These are phyloP conservation scores for Ennomos erosarius DNA, from an alignment of 2,888 invertebrate species.

Conservation along the genomic window DNA sequence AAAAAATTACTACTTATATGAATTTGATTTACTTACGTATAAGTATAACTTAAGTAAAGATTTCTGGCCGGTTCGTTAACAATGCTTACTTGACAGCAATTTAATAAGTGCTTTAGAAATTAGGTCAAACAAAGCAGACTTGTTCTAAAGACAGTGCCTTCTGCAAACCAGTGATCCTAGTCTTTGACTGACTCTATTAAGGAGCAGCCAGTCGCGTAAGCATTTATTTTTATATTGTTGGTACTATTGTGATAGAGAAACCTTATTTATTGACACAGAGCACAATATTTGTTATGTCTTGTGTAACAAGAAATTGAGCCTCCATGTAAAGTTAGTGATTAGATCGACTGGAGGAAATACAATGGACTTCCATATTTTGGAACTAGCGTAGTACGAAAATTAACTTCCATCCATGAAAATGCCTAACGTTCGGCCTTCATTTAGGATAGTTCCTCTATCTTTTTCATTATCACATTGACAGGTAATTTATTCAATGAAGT, in stretches of 20 bases:
- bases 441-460: background rate
- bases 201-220: constrained; percentile 75
- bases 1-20: no score
- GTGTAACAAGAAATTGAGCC: constrained; percentile 59
- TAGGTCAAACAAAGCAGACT: constrained; percentile 19
- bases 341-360: constrained; percentile 44
- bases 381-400: constrained; percentile 10
- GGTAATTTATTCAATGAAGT: constrained; percentile 13
- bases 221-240: constrained; percentile 84
- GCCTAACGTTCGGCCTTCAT: constrained; percentile 9
- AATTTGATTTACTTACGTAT: no score
- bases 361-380: constrained; percentile 42
- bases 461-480: no score
- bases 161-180: constrained; percentile 80
- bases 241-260: constrained; percentile 65
- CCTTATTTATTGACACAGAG: constrained; percentile 59
- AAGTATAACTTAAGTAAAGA: no score
- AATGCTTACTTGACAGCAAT: constrained; percentile 13
- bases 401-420: constrained; percentile 18
- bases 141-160: constrained; percentile 69
- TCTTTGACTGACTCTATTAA: constrained; percentile 64
- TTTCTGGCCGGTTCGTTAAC: background rate
- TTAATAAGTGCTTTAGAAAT: constrained; percentile 19
- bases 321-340: constrained; percentile 44
- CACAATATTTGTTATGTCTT: constrained; percentile 61